Conservation (phyloP, 2,888 invertebrate species). For the Cantharis nigra region DNA sequence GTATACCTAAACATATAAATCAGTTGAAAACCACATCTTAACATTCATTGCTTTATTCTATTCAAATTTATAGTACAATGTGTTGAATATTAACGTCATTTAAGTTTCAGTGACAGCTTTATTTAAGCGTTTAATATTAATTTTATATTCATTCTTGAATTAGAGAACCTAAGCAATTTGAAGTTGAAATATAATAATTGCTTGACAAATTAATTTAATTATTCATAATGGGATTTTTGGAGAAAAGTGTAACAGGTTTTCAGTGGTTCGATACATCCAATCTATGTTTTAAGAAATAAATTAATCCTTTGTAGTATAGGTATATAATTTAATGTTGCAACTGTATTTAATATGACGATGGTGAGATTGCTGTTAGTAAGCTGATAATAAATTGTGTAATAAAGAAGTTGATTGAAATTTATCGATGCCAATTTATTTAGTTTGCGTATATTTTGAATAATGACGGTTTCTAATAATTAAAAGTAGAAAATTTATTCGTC, state of each 20-base stretch:
- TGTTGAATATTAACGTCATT: neutral
- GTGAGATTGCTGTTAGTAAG: neutral
- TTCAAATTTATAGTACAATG: neutral
- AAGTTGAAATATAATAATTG: neutral
- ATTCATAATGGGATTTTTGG: neutral
- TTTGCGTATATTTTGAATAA: neutral
- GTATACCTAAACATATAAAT: neutral
- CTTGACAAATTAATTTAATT: neutral
- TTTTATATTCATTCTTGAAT: neutral
- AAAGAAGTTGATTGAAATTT: neutral
- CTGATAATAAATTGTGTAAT: neutral
- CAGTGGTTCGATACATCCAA: neutral
- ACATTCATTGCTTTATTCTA: neutral
- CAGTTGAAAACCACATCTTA: neutral
- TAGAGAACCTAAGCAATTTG: neutral
- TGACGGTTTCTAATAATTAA: neutral
- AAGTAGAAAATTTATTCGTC: neutral
- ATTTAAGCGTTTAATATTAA: slow-evolving; percentile 8
- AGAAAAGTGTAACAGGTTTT: neutral
- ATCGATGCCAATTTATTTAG: neutral
- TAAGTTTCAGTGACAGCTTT: slow-evolving; percentile 6
- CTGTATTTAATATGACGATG: neutral
- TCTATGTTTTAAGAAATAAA: neutral
- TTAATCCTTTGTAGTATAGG: neutral
- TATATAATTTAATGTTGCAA: neutral